Evolutionary conservation across 2,797 vertebrate species (phyloP), one percentile per base, ranked within the genome.

Genomic region (Spheniscus humboldti): DNA sequence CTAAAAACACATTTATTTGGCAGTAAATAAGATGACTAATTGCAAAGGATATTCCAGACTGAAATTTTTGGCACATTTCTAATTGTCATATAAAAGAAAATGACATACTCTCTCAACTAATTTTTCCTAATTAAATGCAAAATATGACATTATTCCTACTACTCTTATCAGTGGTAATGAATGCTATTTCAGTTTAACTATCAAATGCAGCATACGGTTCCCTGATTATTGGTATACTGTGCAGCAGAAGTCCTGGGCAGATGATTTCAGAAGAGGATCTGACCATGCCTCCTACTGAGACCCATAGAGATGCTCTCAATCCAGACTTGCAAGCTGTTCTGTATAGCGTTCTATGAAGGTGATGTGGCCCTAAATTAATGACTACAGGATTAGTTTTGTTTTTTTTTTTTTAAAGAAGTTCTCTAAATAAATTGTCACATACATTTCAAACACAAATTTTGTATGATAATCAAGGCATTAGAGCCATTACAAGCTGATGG

Each of bases 81-180:
- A 97, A 96, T 93, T 93, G 91, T 88, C 89, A 43, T 60, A 94
- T 94, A 88, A 93, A 88, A 96, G 93, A 93, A 97, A 96, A 97
- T 88, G 6, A 93, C 83, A 95, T 35, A 68, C 41, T 79, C 77
- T 77, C 87, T 96, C 57, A 60, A 93, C 89, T 90, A 20, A 79
- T 96, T 96, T 97, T 95, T 97, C 78, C 81, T 88, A 96, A 96
- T 96, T 94, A 95, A 90, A 94, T 80, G 35, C 39, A 75, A 92
- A 93, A 96, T 74, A 93, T 69, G 18, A 93, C 76, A 90, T 96
- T 92, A 96, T 95, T 92, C 48, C 63, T 75, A 91, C 75, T 77
- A 72, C 48, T 92, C 39, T 86, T 95, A 82, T 33, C 9, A 3
- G 73, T 88, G 73, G n/a, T 88, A 93, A 88, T 62, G 17, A 78